Percentiles rank a stretch among this genome's conserved stretches.
Conservation (phyloP, 2,888 invertebrate species). For the Chaetogeoica ovagalla region DNA sequence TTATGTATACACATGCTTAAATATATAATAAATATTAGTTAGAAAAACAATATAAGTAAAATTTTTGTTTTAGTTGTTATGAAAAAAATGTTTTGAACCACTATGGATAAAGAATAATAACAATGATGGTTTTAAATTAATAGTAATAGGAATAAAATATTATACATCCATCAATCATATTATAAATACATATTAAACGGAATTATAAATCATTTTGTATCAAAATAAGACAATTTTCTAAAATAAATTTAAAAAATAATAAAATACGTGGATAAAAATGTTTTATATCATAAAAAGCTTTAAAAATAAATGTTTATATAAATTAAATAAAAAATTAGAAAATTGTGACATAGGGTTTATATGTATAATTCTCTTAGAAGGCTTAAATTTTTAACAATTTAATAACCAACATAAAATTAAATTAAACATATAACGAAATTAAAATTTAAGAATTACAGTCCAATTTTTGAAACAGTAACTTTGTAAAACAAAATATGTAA, state of each 20-base stretch:
- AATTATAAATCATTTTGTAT: conserved; percentile 44
- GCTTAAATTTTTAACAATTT: conserved; percentile 25
- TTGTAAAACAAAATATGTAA: conserved; percentile 13
- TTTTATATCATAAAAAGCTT: not conserved
- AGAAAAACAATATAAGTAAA: too few species aligned
- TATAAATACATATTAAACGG: conserved; percentile 36
- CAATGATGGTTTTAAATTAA: not conserved
- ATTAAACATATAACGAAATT: conserved; percentile 15
- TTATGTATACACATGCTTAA: too few species aligned
- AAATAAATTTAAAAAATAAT: conserved; percentile 34
- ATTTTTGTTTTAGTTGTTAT: too few species aligned
- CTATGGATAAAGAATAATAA: too few species aligned
- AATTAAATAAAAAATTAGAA: conserved; percentile 11
- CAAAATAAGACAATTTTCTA: conserved; percentile 34
- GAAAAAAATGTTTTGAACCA: too few species aligned
- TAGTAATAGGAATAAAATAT: too few species aligned
- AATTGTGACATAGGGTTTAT: conserved; percentile 1
- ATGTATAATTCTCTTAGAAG: conserved; percentile 7
- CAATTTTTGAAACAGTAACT: conserved; percentile 34
- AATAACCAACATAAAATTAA: conserved; percentile 9
- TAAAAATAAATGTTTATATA: conserved; percentile 29
- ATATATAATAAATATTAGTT: too few species aligned
- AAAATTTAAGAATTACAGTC: conserved; percentile 28
- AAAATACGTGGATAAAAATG: conserved; percentile 17
- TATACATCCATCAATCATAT: not conserved